Base-by-base conservation (phyloP, 2,888 invertebrate genomes). In the Troglohyphantes excavatus region DNA sequence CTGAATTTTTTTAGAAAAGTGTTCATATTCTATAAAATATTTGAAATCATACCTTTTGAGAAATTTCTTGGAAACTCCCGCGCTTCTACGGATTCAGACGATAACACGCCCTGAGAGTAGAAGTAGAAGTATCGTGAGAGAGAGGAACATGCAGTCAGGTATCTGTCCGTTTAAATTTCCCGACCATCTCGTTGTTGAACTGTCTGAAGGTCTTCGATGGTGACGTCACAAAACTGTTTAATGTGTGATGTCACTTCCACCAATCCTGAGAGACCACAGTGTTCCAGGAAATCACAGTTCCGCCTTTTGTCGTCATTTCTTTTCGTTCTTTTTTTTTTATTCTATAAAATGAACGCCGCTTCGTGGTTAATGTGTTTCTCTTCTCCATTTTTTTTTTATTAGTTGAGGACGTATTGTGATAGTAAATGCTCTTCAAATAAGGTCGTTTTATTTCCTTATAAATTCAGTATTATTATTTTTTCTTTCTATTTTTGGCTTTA, bases 201-300 rank as follows among this genome's bases (percentile, higher is more conserved):
- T 29, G 68, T 33, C 68, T 39, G 76, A 78, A 78, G 76, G 76
- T 63, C 67, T 79, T 17, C 11, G 21, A 53, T 9, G 39, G 19
- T 83, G 83, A 83, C 83, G 83, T 83, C 83, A 83, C n/a, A n/a
- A n/a, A n/a, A n/a, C 65, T 72, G 59, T 83, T 83, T 70, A 73
- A 83, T 83, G 70, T 39, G 72, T 72, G 83, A 83, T 83, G 73
- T 83, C 83, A 73, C 72, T 33, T 65, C 73, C 65, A 83, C 83
- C 83, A 83, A 83, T 83, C 72, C 17, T 39, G 43, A 61, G n/a
- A 70, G 23, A 23, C 73, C 61, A 27, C 26, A 73, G 43, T 27
- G 43, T 83, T 83, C 73, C n/a, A 23, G 63, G 73, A 82, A 82
- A 82, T 53, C 53, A 53, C 27, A 82, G 59, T 59, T 59, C 53